Percentiles rank a stretch among this genome's conserved stretches.
These are phyloP conservation scores for Drosophila merina DNA, from an alignment of 2,888 invertebrate genomes.

Conservation along the genomic window DNA sequence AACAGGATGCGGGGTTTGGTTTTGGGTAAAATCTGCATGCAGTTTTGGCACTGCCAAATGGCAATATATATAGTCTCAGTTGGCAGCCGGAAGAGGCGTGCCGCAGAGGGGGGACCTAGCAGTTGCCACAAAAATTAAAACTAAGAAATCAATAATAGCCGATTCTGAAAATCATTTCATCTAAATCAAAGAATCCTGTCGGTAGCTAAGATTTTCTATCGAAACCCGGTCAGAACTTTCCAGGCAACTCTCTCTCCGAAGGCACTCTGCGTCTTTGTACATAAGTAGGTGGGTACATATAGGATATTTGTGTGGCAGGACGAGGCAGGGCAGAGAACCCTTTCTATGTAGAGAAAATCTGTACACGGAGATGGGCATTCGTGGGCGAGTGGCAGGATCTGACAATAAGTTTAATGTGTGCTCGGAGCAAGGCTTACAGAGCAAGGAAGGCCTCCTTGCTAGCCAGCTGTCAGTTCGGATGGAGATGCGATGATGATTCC, in stretches of 20 bases:
- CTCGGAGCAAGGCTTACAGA: slow-evolving; percentile 61
- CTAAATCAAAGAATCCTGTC: slow-evolving; percentile 65
- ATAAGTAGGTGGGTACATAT: slow-evolving; percentile 40
- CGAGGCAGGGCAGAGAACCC: slow-evolving; percentile 58
- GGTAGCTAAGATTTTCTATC: slow-evolving; percentile 4
- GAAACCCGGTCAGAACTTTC: slow-evolving; percentile 53
- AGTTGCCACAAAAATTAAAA: background rate
- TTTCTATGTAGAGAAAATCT: slow-evolving; percentile 74
- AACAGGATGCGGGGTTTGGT: slow-evolving; percentile 25
- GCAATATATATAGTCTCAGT: slow-evolving; percentile 47
- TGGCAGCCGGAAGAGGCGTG: slow-evolving; percentile 26
- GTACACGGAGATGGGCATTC: slow-evolving; percentile 56
- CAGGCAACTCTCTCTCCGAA: slow-evolving; percentile 51
- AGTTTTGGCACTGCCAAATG: slow-evolving; percentile 63
- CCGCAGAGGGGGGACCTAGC: slow-evolving; percentile 8
- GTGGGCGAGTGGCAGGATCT: slow-evolving; percentile 31
- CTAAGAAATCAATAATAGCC: background rate
- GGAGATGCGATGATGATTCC: background rate
- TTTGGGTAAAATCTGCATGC: slow-evolving; percentile 36
- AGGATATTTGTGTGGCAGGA: slow-evolving; percentile 53
- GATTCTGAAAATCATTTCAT: slow-evolving; percentile 51
- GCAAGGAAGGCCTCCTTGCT: slow-evolving; percentile 47
- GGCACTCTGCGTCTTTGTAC: slow-evolving; percentile 17
- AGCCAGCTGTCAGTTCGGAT: slow-evolving; percentile 67
- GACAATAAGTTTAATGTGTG: slow-evolving; percentile 80